Evolutionary conservation across 2,888 invertebrate genomes (phyloP), one percentile per base, ranked within the genome.

Genomic region (Melanostoma scalare): DNA sequence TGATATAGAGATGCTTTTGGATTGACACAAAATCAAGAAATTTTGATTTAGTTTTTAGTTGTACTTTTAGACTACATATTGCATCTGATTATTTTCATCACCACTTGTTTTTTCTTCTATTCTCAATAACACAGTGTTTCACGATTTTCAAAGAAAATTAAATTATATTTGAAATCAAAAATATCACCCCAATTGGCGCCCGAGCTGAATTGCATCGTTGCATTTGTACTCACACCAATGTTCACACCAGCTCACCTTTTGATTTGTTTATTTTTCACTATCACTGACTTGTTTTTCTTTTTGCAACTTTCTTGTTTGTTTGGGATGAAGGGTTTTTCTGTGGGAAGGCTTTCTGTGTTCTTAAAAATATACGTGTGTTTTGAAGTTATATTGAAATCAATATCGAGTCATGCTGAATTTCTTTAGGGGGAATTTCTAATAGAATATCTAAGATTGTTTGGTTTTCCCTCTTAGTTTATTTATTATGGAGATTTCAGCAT

Each of bases 171-270:
- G 20, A 44, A 6, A 67, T 30, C 0, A n/a, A 35, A 58, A 50
- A 50, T 42, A 67, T 48, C 55, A 50, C 38, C 38, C 10, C 65
- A 79, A 84, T 84, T 84, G 84, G 84, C 84, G 84, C 84, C 79
- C 79, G 74, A 76, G 71, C 56, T 84, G 56, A 63, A 58, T 65
- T 69, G 79, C 67, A 79, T 82, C 73, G 63, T 73, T 82, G 82
- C 82, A 72, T 20, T 20, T 20, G 20, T 84, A 67, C 44, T 71
- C 71, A 72, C 72, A 36, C 40, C 33, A 50, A 61, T 44, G 33
- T 71, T 65, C 50, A 63, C 77, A 73, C 69, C 38, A 73, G 6
- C 50, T 68, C 81, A 81, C 76, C 52, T 56, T 72, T 72, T 20
- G 8, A 63, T 63, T 56, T 46, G 8, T 42, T 69, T 53, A 63